Evolutionary conservation across 2,797 vertebrate species (phyloP).

Genomic region (Scolopax rusticola): DNA sequence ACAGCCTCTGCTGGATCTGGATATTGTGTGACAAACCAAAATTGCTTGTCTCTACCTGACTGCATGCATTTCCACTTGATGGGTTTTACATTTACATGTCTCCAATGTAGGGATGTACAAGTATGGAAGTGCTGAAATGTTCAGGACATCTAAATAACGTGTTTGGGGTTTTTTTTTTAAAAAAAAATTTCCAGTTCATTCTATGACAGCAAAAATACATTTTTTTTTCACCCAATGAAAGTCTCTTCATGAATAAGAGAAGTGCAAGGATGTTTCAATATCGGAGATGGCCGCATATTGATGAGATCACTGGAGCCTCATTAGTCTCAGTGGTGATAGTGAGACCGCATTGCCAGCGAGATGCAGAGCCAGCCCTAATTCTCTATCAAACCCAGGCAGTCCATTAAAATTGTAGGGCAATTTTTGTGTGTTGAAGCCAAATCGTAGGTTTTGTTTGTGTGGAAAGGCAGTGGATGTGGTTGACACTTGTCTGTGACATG

Average conservation of each 20-base stretch:
- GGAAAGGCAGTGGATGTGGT: neutral
- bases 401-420: neutral
- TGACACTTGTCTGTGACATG: neutral
- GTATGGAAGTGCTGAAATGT: neutral
- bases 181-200: neutral
- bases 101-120: neutral
- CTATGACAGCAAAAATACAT: neutral
- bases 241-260: neutral
- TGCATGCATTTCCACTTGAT: slow-evolving; percentile 9
- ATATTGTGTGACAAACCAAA: slow-evolving; percentile 2
- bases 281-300: neutral
- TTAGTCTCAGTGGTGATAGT: neutral
- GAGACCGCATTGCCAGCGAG: rapidly evolving
- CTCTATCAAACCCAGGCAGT: neutral
- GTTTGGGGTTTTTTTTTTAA: neutral
- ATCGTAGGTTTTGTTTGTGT: neutral
- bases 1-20: neutral
- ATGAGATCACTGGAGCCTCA: neutral
- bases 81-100: slow-evolving; percentile 16
- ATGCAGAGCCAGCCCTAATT: neutral
- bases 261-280: neutral
- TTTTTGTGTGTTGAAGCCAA: neutral
- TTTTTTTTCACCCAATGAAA: neutral
- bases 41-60: slow-evolving; percentile 36
- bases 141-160: neutral